A percentile compares a stretch with the other conserved stretches of the same genome.
Conservation (phyloP, 1,140 invertebrate species). For the Drosophila oshimai region DNA sequence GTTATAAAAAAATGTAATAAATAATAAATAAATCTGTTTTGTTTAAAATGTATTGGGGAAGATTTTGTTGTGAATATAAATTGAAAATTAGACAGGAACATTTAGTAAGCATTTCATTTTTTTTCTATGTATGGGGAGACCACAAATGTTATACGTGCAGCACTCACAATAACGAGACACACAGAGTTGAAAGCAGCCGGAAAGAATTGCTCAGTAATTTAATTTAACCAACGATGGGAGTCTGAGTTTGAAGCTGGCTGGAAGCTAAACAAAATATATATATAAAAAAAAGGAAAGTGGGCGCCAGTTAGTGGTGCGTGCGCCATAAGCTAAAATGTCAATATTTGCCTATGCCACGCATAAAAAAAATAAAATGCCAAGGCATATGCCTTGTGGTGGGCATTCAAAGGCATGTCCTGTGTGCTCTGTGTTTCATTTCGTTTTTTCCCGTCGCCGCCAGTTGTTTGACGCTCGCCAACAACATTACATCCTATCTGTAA, state of each 20-base stretch:
- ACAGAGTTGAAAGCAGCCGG: constrained; percentile 55
- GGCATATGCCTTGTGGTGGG: constrained; percentile 64
- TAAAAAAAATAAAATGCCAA: constrained; percentile 68
- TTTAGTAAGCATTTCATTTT: no score
- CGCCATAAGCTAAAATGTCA: constrained; percentile 75
- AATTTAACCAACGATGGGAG: constrained; percentile 61
- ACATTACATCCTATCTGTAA: constrained; percentile 36
- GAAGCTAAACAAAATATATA: no score
- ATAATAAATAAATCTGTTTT: no score
- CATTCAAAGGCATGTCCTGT: constrained; percentile 58
- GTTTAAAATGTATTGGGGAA: no score
- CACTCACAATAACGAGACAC: constrained; percentile 50
- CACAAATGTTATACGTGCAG: constrained; percentile 68
- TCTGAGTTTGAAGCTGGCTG: neutral
- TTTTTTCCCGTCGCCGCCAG: constrained; percentile 34
- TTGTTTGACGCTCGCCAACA: constrained; percentile 30
- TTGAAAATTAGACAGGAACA: no score
- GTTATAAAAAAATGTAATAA: no score
- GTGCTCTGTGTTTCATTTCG: constrained; percentile 8
- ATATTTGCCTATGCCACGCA: constrained; percentile 74
- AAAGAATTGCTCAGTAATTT: constrained; percentile 79
- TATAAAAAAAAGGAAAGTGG: constrained; percentile 20
- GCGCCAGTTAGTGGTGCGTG: constrained; percentile 70
- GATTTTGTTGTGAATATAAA: no score
- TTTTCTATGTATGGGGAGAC: constrained; percentile 5